Percentiles rank a stretch among this genome's conserved stretches.
Evolutionary conservation across 2,797 vertebrate genomes (phyloP).

Genomic region (Tenualosa ilisha): DNA sequence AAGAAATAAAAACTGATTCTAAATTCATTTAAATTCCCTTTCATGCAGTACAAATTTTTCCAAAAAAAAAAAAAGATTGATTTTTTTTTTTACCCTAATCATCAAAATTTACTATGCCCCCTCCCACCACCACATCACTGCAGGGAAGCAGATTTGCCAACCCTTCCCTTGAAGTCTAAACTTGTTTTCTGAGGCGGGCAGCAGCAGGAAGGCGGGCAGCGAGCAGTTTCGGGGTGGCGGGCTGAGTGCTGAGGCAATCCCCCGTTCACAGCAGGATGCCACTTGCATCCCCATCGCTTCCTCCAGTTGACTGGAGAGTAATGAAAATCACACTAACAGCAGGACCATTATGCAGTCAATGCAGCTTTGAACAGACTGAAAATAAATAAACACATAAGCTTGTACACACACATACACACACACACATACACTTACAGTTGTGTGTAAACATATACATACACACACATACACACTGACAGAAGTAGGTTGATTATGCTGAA

Average conservation of each 20-base stretch:
- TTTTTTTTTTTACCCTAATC: background rate
- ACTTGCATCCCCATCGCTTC: background rate
- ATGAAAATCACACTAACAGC: background rate
- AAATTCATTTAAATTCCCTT: no score
- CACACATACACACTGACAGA: background rate
- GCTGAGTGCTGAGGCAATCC: background rate
- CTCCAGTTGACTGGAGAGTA: background rate
- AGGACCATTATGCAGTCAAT: background rate
- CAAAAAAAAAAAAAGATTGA: no score
- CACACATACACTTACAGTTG: background rate
- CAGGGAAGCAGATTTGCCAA: background rate
- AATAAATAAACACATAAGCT: background rate
- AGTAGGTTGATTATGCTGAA: background rate
- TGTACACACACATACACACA: background rate
- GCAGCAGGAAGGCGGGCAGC: background rate
- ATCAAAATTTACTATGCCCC: background rate
- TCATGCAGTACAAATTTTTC: no score
- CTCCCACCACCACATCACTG: background rate
- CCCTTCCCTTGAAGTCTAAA: conserved; percentile 14
- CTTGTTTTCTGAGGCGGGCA: background rate
- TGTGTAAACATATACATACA: background rate
- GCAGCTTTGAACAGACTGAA: background rate
- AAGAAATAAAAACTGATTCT: no score
- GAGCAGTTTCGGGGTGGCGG: background rate
- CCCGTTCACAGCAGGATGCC: background rate